phyloP scores from a whole-genome alignment of 2,113 vertebrate species.

The Ceratotherium simum region DNA sequence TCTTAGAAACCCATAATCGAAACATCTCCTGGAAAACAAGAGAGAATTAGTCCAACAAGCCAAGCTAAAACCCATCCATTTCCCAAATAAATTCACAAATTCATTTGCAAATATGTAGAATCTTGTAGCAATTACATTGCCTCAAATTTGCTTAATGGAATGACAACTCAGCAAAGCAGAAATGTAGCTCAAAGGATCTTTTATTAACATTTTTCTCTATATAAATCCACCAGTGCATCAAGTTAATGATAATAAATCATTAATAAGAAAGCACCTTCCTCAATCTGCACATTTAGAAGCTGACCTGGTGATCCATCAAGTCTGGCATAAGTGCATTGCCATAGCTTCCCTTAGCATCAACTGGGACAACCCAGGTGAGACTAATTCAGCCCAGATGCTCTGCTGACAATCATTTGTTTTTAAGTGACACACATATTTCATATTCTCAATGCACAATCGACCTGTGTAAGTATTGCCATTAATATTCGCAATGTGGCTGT shows the following conservation, averaged over 20 bases:
- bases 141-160: slow-evolving; percentile 74
- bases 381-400: slow-evolving; percentile 74
- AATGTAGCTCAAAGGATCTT: slow-evolving; percentile 36
- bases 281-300: background rate
- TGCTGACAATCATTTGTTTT: slow-evolving; percentile 81
- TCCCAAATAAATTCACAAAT: slow-evolving; percentile 62
- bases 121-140: slow-evolving; percentile 55
- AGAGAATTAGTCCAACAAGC: slow-evolving; percentile 62
- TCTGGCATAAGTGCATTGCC: background rate
- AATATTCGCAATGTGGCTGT: slow-evolving; percentile 79
- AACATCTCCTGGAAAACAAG: slow-evolving; percentile 5
- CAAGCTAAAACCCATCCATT: slow-evolving; percentile 67
- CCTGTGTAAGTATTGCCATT: slow-evolving; percentile 80
- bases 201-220: slow-evolving; percentile 60
- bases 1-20: background rate
- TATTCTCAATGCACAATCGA: slow-evolving; percentile 73
- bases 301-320: slow-evolving; percentile 46
- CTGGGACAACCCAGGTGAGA: slow-evolving; percentile 60
- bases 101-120: slow-evolving; percentile 72
- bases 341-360: slow-evolving; percentile 28
- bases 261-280: slow-evolving; percentile 50
- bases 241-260: slow-evolving; percentile 66
- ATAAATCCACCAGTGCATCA: slow-evolving; percentile 33
- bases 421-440: slow-evolving; percentile 82
- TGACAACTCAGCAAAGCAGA: slow-evolving; percentile 70